Base-by-base conservation (phyloP, 2,113 vertebrate genomes). In the Girardinichthys multiradiatus region DNA sequence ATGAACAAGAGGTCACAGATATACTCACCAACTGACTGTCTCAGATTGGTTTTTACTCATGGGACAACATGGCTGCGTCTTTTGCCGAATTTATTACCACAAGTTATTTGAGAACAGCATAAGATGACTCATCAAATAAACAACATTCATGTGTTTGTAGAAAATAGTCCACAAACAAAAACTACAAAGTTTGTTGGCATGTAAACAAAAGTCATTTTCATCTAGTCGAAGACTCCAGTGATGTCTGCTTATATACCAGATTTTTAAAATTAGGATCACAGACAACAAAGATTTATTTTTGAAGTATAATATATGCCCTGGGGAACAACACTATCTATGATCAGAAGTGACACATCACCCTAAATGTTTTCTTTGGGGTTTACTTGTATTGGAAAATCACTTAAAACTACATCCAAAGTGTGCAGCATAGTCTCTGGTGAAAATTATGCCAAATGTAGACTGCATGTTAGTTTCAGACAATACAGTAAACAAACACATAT, bases 221-320 rank as follows among this genome's bases (percentile, higher is more conserved):
- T 39, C 26, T 48, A 62, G 73, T 29, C 57, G 27, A 63, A 72
- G 77, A 15, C 37, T 39, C 59, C 71, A 77, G 71, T 77, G 35
- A 72, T 74, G 72, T 51, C 60, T 69, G 69, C 28, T 75, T 69
- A 7, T 48, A 78, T 75, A 45, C 51, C 54, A 71, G 54, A 15
- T 45, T 58, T 72, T 76, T 19, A 79, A 79, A 57, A 80, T 77
- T 68, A 74, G 26, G 33, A 77, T 78, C 75, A 72, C 74, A 83
- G 42, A 81, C 72, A 79, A 60, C 70, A 86, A 86, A 81, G 29
- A 57, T 71, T 42, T 28, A 29, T 31, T 70, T 57, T 45, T n/a
- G 30, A 54, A 33, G 37, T 59, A 12, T 2, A 37, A 26, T 1
- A 37, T 26, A 4, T 30, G 64, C 39, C 26, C 12, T 9, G 42